Percentiles rank a stretch among this genome's conserved stretches.
Evolutionary conservation across 2,797 vertebrate species (phyloP).

Genomic region (Sebastiscus albofasciatus): DNA sequence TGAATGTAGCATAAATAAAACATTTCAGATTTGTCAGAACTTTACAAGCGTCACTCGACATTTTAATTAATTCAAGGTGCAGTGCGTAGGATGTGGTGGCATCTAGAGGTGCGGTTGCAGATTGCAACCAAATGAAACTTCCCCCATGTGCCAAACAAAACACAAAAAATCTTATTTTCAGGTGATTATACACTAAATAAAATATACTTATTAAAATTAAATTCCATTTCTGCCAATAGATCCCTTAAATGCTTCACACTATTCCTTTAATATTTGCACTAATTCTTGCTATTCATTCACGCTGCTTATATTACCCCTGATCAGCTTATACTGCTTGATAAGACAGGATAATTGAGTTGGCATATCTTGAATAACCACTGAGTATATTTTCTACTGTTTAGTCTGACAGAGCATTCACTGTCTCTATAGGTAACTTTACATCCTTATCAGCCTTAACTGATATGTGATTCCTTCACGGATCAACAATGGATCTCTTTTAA

Average conservation of each 20-base stretch:
- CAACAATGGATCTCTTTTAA: background rate
- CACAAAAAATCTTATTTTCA: too few relatives aligned
- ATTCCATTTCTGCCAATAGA: too few relatives aligned
- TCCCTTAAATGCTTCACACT: too few relatives aligned
- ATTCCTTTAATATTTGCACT: background rate
- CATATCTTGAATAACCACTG: background rate
- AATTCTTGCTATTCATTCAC: background rate
- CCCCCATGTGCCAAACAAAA: too few relatives aligned
- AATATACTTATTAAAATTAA: too few relatives aligned
- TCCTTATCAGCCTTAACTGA: background rate
- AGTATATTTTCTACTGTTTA: conserved; percentile 10
- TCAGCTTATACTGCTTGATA: background rate
- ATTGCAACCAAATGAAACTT: too few relatives aligned
- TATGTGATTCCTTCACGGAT: background rate
- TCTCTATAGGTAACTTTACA: background rate
- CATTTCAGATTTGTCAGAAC: background rate
- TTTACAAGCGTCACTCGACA: background rate
- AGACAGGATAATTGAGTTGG: background rate
- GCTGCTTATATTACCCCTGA: background rate
- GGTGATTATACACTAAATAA: too few relatives aligned
- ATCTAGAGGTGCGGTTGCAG: accelerated
- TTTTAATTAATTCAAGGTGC: background rate
- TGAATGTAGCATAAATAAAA: background rate
- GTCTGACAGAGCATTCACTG: background rate
- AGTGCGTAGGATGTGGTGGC: too few relatives aligned